These are phyloP conservation scores for Tapirus indicus DNA, from an alignment of 2,797 vertebrate species.

Conservation along the genomic window DNA sequence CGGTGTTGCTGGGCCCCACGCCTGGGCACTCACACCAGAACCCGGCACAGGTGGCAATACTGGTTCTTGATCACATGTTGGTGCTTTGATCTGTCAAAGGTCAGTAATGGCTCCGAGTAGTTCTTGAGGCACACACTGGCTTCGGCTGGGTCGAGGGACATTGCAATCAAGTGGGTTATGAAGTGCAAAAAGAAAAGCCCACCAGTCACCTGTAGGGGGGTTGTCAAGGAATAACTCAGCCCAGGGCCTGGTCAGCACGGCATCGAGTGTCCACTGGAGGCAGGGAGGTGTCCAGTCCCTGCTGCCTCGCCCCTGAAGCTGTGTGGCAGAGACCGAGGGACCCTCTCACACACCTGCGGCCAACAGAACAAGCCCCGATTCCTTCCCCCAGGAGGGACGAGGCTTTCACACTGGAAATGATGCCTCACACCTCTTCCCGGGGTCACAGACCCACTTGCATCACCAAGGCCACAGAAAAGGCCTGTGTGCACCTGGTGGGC, in stretches of 20 bases:
- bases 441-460: too few relatives aligned
- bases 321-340: neutral
- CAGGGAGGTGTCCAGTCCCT: neutral
- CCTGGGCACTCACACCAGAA: neutral
- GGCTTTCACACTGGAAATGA: neutral
- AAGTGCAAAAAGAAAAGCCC: conserved; percentile 85
- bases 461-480: neutral
- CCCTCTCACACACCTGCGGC: neutral
- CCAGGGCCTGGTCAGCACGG: neutral
- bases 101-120: conserved; percentile 85
- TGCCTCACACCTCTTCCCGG: neutral
- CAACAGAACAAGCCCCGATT: neutral
- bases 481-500: neutral
- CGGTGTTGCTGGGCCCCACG: neutral
- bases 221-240: conserved; percentile 80
- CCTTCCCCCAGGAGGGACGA: neutral
- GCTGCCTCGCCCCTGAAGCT: too few relatives aligned
- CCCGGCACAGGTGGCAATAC: conserved; percentile 84
- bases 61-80: conserved; percentile 89
- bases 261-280: too few relatives aligned
- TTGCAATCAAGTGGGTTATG: conserved; percentile 85
- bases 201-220: conserved; percentile 82
- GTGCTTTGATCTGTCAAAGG: conserved; percentile 88
- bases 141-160: conserved; percentile 89
- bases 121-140: conserved; percentile 86